Conservation (phyloP, 2,888 invertebrate genomes). For the Baccha elongata region DNA sequence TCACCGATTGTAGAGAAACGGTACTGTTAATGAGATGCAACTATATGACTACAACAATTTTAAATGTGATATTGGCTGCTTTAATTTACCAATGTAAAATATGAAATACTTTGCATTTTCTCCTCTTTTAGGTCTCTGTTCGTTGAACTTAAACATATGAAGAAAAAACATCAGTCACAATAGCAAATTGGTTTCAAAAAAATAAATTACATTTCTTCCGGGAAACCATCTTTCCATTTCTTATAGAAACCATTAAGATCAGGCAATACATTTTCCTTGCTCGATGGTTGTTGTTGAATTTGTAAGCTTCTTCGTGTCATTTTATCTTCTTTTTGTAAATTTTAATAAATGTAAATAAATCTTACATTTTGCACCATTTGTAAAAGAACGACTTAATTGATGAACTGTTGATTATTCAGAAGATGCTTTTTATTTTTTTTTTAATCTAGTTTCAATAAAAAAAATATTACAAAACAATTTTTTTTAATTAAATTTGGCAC, state of each 20-base stretch:
- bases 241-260: slow-evolving; percentile 4
- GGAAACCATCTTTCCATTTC: neutral
- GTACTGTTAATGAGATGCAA: slow-evolving; percentile 80
- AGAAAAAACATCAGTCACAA: neutral
- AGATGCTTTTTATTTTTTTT: too few species aligned
- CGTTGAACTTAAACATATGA: slow-evolving; percentile 20
- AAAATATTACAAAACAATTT: too few species aligned
- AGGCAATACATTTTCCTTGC: neutral
- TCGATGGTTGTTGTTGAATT: slow-evolving; percentile 3
- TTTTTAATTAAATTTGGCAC: too few species aligned
- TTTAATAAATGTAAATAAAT: too few species aligned
- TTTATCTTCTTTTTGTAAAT: neutral
- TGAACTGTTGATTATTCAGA: too few species aligned
- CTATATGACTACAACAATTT: neutral
- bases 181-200: neutral
- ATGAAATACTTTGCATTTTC: slow-evolving; percentile 39
- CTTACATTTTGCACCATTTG: too few species aligned
- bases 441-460: too few species aligned
- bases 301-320: slow-evolving; percentile 16
- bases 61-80: neutral
- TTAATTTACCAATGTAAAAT: slow-evolving; percentile 77
- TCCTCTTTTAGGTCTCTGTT: neutral
- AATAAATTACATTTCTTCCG: neutral
- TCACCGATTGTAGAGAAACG: slow-evolving; percentile 86
- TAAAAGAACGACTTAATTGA: too few species aligned